A percentile compares a stretch with the other conserved stretches of the same genome.
Evolutionary conservation across 2,797 vertebrate species (phyloP).

Genomic region (Eulemur mongoz): DNA sequence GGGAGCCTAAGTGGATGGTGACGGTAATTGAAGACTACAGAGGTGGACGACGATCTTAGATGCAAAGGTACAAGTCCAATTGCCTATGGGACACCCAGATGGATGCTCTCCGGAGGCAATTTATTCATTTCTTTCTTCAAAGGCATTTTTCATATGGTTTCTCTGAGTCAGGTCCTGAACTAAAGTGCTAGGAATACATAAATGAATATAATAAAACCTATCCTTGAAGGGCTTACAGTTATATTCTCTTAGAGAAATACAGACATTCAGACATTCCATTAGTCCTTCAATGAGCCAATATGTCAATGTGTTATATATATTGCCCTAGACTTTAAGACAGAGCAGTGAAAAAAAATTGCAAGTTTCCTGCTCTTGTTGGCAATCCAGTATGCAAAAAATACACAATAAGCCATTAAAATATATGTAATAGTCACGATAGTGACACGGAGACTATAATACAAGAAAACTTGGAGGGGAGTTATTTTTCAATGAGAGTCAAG

Average conservation of each 20-base stretch:
- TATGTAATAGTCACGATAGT: not conserved
- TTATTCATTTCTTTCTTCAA: not conserved
- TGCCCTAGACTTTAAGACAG: not conserved
- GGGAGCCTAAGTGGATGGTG: not conserved
- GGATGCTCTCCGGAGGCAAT: not conserved
- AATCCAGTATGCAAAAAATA: not conserved
- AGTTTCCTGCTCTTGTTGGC: not conserved
- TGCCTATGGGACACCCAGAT: not conserved
- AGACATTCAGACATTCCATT: not conserved
- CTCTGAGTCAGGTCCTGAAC: not conserved
- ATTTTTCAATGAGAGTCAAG: not conserved
- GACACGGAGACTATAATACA: not conserved
- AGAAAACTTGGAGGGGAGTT: not conserved
- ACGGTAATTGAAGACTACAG: not conserved
- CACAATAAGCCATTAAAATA: not conserved
- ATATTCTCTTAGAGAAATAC: not conserved
- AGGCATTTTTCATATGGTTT: not conserved
- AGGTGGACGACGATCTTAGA: not conserved
- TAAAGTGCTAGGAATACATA: not conserved
- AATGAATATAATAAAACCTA: conserved; percentile 22
- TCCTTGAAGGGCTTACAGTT: not conserved
- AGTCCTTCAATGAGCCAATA: not conserved
- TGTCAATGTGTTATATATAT: not conserved
- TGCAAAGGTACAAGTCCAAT: not conserved
- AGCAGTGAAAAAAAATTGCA: not conserved